Evolutionary conservation across 2,797 vertebrate genomes (phyloP), one percentile per base, ranked within the genome.

Genomic region (Vultur gryphus): DNA sequence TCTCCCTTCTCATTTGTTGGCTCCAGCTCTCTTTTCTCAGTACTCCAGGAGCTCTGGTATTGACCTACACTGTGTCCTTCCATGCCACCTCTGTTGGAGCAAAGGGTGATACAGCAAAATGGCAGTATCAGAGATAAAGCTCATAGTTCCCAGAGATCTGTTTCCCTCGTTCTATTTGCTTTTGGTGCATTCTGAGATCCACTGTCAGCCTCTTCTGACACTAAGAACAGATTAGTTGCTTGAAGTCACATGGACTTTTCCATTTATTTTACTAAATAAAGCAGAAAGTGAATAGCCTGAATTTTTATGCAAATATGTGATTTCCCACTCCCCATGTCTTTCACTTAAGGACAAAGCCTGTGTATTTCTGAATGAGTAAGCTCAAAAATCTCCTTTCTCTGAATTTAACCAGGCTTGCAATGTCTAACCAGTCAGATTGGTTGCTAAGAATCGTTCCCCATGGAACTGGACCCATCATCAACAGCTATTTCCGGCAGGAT

Each of bases 181-280:
- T 82, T 77, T 81, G 49, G 6, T 89, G 39, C 18, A 9, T 69
- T 39, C 61, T 92, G 72, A 15, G 16, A 69, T 92, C 52, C 33
- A 33, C 76, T 69, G 7, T 67, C 26, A 73, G 54, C 33, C 35
- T 71, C 19, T 54, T 23, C 44, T 54, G 20, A 62, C 26, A 33
- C 41, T 66, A 78, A n/a, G 41, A 93, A 72, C 4, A 66, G 41
- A 43, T 79, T 52, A 37, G 20, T 84, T 91, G 25, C 44, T 84
- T 90, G 62, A 73, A 0, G 2, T 79, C 61, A 69, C 58, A 43
- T 48, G 57, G 80, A 77, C 29, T 73, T 90, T 89, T 67, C 26
- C 16, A 64, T 95, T 90, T 87, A n/a, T 88, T 91, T 89, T 95
- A 86, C 76, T 92, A 96, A 97, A 95, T 96, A 97, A 97, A 97